phyloP scores from a whole-genome alignment of 2,888 invertebrate species.

The Xiphydria camelus region DNA sequence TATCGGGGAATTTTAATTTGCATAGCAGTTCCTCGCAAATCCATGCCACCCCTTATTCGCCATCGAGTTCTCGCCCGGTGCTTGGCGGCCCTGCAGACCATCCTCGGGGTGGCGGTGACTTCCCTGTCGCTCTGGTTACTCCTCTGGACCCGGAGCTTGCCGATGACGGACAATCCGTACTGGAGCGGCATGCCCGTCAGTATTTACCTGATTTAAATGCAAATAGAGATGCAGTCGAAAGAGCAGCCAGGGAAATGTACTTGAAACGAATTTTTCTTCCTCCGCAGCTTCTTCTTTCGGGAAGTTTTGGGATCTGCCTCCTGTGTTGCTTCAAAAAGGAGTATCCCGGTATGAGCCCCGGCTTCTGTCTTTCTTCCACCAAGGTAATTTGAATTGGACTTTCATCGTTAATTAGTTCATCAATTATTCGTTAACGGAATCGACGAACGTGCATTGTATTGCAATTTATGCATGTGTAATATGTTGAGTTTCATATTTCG shows the following conservation, averaged over 20 bases:
- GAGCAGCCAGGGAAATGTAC: too few relatives aligned
- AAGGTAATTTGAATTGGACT: too few relatives aligned
- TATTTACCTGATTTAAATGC: too few relatives aligned
- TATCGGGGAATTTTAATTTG: too few relatives aligned
- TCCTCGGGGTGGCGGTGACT: conserved; percentile 62
- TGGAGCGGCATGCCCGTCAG: conserved; percentile 69
- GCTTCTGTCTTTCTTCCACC: conserved; percentile 41
- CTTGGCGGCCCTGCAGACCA: conserved; percentile 59
- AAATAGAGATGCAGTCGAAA: too few relatives aligned
- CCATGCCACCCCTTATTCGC: conserved; percentile 60
- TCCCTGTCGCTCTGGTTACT: conserved; percentile 65
- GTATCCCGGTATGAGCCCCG: conserved; percentile 45
- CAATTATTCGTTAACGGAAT: too few relatives aligned
- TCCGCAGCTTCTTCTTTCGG: conserved; percentile 44
- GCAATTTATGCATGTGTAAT: too few relatives aligned
- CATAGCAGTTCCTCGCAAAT: conserved; percentile 59
- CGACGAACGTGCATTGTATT: too few relatives aligned
- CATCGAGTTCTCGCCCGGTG: conserved; percentile 59
- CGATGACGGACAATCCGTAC: conserved; percentile 65
- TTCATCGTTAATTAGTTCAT: too few relatives aligned
- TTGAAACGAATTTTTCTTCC: not conserved
- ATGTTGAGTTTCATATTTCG: too few relatives aligned
- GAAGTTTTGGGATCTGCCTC: conserved; percentile 47
- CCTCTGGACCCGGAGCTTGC: conserved; percentile 65
- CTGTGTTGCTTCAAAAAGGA: conserved; percentile 50